Conservation (phyloP, 1,140 invertebrate genomes). For the Danaus melanippus region DNA sequence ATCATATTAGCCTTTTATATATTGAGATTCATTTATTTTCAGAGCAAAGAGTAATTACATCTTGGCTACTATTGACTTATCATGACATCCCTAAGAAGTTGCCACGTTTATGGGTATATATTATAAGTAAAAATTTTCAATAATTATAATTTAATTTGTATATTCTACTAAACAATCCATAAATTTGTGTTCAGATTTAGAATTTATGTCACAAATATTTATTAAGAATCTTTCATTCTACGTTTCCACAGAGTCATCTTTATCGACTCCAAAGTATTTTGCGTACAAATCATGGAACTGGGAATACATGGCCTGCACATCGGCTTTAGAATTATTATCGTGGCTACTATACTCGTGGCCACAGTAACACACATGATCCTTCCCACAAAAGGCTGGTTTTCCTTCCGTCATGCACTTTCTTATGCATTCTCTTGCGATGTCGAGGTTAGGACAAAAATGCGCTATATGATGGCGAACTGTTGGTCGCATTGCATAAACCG, state of each 20-base stretch:
- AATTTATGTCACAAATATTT: too few species aligned
- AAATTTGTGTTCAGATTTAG: too few species aligned
- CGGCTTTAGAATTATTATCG: conserved; percentile 8
- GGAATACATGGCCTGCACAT: conserved; percentile 23
- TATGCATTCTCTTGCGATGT: conserved; percentile 43
- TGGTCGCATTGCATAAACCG: conserved; percentile 3
- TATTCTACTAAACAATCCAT: too few species aligned
- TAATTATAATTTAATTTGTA: too few species aligned
- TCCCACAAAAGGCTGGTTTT: conserved; percentile 57
- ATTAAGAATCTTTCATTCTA: neutral
- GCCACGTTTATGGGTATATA: too few species aligned
- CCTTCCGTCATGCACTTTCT: conserved; percentile 40
- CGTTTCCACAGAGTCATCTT: conserved; percentile 1
- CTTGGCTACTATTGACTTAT: too few species aligned
- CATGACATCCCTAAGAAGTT: too few species aligned
- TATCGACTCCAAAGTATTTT: conserved; percentile 44
- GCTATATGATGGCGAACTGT: conserved; percentile 50
- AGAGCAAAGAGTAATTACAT: too few species aligned
- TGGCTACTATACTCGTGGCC: conserved; percentile 34
- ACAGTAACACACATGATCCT: conserved; percentile 60
- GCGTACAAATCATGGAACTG: conserved; percentile 47
- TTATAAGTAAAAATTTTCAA: too few species aligned
- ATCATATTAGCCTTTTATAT: too few species aligned
- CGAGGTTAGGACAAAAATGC: conserved; percentile 55
- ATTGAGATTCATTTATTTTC: too few species aligned